phyloP scores from a whole-genome alignment of 1,140 invertebrate species.

The Solen grandis region DNA sequence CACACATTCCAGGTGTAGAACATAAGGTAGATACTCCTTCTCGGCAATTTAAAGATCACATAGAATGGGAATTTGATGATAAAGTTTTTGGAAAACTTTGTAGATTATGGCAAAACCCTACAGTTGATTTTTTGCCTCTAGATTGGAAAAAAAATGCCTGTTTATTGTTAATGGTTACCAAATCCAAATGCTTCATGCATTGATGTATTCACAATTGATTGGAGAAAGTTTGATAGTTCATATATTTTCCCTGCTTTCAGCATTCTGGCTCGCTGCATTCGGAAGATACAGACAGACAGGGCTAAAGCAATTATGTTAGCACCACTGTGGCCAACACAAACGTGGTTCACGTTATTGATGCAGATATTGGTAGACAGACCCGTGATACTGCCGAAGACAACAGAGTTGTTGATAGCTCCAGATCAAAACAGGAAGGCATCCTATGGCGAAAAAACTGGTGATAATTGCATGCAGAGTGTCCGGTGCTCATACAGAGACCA shows the following conservation, averaged over 20 bases:
- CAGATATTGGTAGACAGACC: slow-evolving; percentile 26
- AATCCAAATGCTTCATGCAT: slow-evolving; percentile 47
- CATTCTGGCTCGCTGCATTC: slow-evolving; percentile 14
- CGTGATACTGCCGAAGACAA: slow-evolving; percentile 36
- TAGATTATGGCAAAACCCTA: slow-evolving; percentile 5
- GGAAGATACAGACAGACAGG: slow-evolving; percentile 46
- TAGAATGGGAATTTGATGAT: slow-evolving; percentile 40
- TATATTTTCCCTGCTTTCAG: slow-evolving; percentile 60
- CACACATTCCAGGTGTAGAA: slow-evolving; percentile 25
- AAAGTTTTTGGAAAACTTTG: slow-evolving; percentile 24
- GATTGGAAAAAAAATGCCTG: slow-evolving; percentile 44
- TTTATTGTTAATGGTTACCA: slow-evolving; percentile 51
- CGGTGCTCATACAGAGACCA: slow-evolving; percentile 4
- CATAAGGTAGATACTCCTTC: slow-evolving; percentile 25
- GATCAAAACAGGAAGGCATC: slow-evolving; percentile 17
- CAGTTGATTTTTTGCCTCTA: slow-evolving; percentile 60
- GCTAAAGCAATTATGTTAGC: slow-evolving; percentile 43
- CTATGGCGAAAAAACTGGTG: slow-evolving; percentile 25
- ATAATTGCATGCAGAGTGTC: slow-evolving; percentile 55
- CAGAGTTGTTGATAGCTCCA: slow-evolving; percentile 19
- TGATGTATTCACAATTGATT: slow-evolving; percentile 57
- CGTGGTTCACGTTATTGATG: slow-evolving; percentile 44
- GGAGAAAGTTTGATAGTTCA: slow-evolving; percentile 23
- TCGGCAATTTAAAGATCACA: slow-evolving; percentile 20
- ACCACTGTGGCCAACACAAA: slow-evolving; percentile 59